Base-by-base conservation (phyloP, 2,113 vertebrate genomes). In the Glaucomys volans region DNA sequence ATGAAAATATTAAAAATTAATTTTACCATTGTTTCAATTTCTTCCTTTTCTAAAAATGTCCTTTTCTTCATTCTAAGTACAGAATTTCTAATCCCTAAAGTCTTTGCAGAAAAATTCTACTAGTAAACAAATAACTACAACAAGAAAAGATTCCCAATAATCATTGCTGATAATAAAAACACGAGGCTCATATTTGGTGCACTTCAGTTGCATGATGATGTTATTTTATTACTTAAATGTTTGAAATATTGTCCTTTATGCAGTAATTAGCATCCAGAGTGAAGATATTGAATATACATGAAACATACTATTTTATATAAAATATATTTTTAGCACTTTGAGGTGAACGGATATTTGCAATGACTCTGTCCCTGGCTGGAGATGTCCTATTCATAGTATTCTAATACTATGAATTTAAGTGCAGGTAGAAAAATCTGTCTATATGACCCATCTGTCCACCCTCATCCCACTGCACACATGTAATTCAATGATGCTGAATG, bases 91-190 rank as follows among this genome's bases (percentile, higher is more conserved):
- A 44, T 37, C 4, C 1, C 42, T n/a, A 62, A 62, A 6, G n/a
- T 5, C 40, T 87, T 87, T 77, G 16, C 11, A 94, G 69, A n/a
- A 94, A 87, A 66, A 94, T 50, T 94, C 28, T 74, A 13, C 28
- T 40, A 35, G 30, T 1, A 37, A 54, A 83, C 17, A 64, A 91
- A 91, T 8, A 79, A 24, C 22, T 71, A 77, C 12, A 35, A 11
- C 26, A 86, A 67, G 4, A n/a, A 64, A 32, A 87, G 1, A 82
- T 69, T 37, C n/a, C 47, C 86, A 90, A 37, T 75, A 30, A 44
- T 82, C 35, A 75, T 20, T 30, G 14, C 3, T 76, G 37, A 71
- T 37, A 30, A 74, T 44, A 12, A 84, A 67, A 93, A 76, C 3
- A 91, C 35, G 1, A 71, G 62, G 4, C 35, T 5, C 7, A 5